Percentiles rank a stretch among this genome's conserved stretches.
Conservation (phyloP, 2,113 vertebrate species). For the Macrotis lagotis region DNA sequence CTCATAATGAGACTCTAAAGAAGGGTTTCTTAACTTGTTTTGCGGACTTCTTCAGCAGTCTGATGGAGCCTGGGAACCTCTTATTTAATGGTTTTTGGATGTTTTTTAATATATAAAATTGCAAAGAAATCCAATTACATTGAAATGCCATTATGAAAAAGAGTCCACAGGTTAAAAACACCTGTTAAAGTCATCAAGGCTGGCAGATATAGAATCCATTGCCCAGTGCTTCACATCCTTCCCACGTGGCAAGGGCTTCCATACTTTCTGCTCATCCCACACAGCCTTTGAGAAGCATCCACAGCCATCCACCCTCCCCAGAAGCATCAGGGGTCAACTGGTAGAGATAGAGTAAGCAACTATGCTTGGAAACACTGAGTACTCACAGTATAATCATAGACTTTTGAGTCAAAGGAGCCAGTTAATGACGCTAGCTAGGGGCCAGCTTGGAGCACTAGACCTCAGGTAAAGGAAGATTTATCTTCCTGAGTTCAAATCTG, state of each 20-base stretch:
- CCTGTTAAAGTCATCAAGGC: background rate
- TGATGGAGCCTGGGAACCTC: background rate
- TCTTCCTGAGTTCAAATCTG: background rate
- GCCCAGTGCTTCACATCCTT: background rate
- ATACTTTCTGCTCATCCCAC: background rate
- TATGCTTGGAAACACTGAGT: background rate
- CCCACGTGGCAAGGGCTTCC: background rate
- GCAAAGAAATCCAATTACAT: background rate
- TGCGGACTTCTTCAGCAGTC: background rate
- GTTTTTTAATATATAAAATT: background rate
- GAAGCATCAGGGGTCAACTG: background rate
- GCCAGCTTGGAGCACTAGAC: background rate
- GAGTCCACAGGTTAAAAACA: background rate
- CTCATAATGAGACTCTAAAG: background rate
- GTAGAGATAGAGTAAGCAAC: background rate
- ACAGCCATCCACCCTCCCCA: background rate
- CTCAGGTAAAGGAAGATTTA: background rate
- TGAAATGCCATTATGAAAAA: background rate
- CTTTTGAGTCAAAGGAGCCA: conserved; percentile 27
- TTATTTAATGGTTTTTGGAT: background rate
- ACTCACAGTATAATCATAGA: background rate
- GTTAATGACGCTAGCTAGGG: background rate
- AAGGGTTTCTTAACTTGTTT: background rate
- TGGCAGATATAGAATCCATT: background rate
- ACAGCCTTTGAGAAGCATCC: background rate